These are phyloP conservation scores for Penaeus vannamei DNA, from an alignment of 1,140 invertebrate genomes.

Conservation along the genomic window DNA sequence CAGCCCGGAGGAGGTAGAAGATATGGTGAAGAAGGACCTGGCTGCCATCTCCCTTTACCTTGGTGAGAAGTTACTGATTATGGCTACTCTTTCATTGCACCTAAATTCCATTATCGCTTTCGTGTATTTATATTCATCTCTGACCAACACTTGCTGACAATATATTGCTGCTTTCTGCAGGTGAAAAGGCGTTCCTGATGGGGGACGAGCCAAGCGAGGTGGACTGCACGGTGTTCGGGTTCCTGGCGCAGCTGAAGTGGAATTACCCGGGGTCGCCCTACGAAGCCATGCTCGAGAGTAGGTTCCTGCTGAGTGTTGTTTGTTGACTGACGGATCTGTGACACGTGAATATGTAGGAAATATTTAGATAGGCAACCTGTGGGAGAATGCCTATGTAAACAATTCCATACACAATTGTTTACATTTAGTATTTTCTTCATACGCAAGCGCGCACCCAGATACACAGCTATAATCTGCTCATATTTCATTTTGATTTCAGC, in stretches of 20 bases:
- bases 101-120: too few relatives aligned
- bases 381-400: too few relatives aligned
- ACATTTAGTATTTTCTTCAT: too few relatives aligned
- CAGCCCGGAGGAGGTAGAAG: constrained; percentile 18
- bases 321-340: too few relatives aligned
- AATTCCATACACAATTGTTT: too few relatives aligned
- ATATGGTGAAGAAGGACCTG: constrained; percentile 24
- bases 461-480: too few relatives aligned
- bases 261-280: background rate
- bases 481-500: background rate
- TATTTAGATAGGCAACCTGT: too few relatives aligned
- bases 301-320: background rate
- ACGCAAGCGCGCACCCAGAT: too few relatives aligned
- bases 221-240: constrained; percentile 70
- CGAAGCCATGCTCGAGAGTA: background rate
- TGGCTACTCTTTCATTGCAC: too few relatives aligned
- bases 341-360: too few relatives aligned
- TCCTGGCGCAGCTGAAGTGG: constrained; percentile 68
- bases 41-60: constrained; percentile 40
- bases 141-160: too few relatives aligned
- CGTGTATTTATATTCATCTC: too few relatives aligned
- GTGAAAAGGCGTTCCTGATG: constrained; percentile 71
- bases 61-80: background rate
- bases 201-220: constrained; percentile 71
- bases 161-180: background rate